Evolutionary conservation across 2,888 invertebrate genomes (phyloP).

Genomic region (Lissocephala sabroskyi): DNA sequence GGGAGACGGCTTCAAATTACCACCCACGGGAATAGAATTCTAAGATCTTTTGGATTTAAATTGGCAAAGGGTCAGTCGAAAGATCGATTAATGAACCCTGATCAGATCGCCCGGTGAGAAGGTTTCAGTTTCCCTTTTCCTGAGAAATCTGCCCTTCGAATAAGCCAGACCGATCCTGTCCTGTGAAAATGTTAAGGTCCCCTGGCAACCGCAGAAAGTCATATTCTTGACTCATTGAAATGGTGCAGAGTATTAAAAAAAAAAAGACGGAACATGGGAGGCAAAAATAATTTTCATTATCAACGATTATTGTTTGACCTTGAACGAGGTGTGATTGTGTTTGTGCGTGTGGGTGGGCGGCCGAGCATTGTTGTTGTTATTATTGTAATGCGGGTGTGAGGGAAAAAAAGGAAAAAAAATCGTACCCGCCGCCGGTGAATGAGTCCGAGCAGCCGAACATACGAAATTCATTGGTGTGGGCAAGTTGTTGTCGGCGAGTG

Average conservation of each 20-base stretch:
- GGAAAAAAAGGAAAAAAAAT: conserved; percentile 26
- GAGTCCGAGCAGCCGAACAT: conserved; percentile 18
- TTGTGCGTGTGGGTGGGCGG: conserved; percentile 26
- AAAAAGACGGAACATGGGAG: conserved; percentile 21
- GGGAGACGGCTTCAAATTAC: too few species aligned
- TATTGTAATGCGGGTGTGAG: conserved; percentile 46
- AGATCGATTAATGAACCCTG: too few species aligned
- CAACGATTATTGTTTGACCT: conserved; percentile 70
- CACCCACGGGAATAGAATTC: too few species aligned
- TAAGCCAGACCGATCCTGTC: too few species aligned
- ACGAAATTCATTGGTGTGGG: not conserved
- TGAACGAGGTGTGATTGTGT: conserved; percentile 35
- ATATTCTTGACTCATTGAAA: too few species aligned
- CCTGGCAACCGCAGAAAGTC: conserved; percentile 6
- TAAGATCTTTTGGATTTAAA: too few species aligned
- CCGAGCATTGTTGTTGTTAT: conserved; percentile 13
- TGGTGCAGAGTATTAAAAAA: too few species aligned
- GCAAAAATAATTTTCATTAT: conserved; percentile 69
- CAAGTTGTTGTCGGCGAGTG: conserved; percentile 5
- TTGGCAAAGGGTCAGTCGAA: too few species aligned
- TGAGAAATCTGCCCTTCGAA: too few species aligned
- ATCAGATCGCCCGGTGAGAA: too few species aligned
- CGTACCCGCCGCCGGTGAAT: conserved; percentile 34
- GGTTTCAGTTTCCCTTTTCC: too few species aligned
- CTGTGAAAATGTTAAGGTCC: not conserved